Conservation (phyloP, 2,113 vertebrate species). For the Arothron firmamentum region DNA sequence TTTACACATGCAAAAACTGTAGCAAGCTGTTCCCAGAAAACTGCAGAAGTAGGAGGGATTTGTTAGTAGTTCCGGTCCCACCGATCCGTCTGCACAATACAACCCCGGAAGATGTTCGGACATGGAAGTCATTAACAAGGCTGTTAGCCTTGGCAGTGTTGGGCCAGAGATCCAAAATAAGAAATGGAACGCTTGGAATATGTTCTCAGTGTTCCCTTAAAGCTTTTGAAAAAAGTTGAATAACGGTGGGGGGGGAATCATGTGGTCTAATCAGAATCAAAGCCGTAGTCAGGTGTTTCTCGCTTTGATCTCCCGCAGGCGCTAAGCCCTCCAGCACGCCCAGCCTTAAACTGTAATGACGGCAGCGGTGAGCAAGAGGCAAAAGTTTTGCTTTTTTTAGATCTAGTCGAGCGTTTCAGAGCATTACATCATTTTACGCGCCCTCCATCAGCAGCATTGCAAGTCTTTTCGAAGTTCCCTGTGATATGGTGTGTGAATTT, state of each 20-base stretch:
- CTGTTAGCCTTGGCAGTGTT: not conserved
- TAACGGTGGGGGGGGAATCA: conserved; percentile 40
- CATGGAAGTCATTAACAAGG: conserved; percentile 6
- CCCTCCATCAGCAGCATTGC: conserved; percentile 41
- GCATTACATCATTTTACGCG: conserved; percentile 58
- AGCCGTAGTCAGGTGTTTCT: conserved; percentile 32
- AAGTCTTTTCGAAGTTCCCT: conserved; percentile 39
- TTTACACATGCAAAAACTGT: not conserved
- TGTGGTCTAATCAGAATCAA: conserved; percentile 49
- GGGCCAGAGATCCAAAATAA: not conserved
- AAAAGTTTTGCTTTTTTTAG: conserved; percentile 32
- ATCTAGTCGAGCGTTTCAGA: conserved; percentile 58
- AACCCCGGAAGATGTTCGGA: conserved; percentile 2
- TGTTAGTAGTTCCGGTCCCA: not conserved
- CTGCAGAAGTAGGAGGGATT: conserved; percentile 15
- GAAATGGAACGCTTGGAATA: not conserved
- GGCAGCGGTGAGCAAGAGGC: conserved; percentile 15
- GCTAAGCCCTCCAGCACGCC: conserved; percentile 32
- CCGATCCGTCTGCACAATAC: not conserved
- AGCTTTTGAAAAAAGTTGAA: conserved; percentile 36
- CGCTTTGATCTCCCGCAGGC: conserved; percentile 54
- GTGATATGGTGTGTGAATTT: conserved; percentile 7
- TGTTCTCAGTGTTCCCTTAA: not conserved
- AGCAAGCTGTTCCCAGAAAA: conserved; percentile 24
- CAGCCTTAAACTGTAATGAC: conserved; percentile 41